These are phyloP conservation scores for Apostichopus leukothele DNA, from an alignment of 53 echinoderm and acorn worm genomes.

Conservation along the genomic window DNA sequence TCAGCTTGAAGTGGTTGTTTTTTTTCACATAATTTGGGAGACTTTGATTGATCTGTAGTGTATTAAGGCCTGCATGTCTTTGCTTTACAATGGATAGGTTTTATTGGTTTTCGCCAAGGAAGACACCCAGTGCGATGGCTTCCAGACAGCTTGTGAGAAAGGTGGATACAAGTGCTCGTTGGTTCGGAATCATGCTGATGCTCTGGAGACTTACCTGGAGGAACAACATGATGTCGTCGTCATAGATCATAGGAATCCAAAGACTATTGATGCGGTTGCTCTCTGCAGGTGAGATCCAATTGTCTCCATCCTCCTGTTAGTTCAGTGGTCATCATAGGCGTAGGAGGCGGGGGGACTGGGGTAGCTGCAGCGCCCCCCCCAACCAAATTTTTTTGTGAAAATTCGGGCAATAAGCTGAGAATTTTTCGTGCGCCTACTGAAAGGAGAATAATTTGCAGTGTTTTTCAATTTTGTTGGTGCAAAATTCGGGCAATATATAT, in stretches of 20 bases:
- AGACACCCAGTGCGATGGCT: slow-evolving; percentile 89
- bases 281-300: slow-evolving; percentile 74
- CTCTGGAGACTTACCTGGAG: slow-evolving; percentile 85
- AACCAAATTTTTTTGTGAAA: no score
- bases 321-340: no score
- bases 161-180: slow-evolving; percentile 95
- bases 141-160: slow-evolving; percentile 95
- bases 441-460: no score
- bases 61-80: not conserved
- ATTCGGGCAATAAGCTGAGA: no score
- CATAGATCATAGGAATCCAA: slow-evolving; percentile 80
- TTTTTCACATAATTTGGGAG: no score
- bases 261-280: slow-evolving; percentile 80
- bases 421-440: no score
- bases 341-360: no score
- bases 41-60: no score
- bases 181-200: slow-evolving; percentile 77
- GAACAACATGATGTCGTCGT: slow-evolving; percentile 91
- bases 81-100: slow-evolving; percentile 54
- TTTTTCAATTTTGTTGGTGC: no score
- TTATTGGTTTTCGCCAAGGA: slow-evolving; percentile 92
- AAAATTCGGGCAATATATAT: no score
- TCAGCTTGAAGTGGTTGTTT: no score
- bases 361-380: not conserved
- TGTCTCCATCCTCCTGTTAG: not conserved